These are phyloP conservation scores for Microtus richardsoni DNA, from an alignment of 2,113 vertebrate species.

Conservation along the genomic window DNA sequence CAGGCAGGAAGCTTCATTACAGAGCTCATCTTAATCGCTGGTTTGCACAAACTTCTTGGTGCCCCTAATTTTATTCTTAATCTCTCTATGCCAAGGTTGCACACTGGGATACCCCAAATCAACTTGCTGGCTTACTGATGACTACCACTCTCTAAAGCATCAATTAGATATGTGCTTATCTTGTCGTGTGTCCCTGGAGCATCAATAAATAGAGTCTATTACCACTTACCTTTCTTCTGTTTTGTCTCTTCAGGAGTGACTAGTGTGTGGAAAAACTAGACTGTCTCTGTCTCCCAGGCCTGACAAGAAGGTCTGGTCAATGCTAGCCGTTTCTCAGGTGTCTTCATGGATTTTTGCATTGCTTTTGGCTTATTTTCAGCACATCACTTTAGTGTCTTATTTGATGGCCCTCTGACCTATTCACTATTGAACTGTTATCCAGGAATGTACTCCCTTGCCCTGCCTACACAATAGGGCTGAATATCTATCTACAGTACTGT, in stretches of 20 bases:
- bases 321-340: slow-evolving; percentile 60
- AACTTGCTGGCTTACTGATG: neutral
- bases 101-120: neutral
- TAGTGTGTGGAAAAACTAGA: slow-evolving; percentile 34
- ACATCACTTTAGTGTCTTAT: slow-evolving; percentile 67
- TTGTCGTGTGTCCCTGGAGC: neutral
- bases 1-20: neutral
- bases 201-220: neutral
- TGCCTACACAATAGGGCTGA: slow-evolving; percentile 25
- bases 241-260: neutral
- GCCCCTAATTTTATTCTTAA: neutral
- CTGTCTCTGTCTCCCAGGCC: slow-evolving; percentile 15
- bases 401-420: slow-evolving; percentile 71
- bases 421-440: slow-evolving; percentile 54
- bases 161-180: neutral
- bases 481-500: slow-evolving; percentile 14
- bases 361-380: slow-evolving; percentile 72
- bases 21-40: neutral
- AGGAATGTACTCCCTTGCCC: slow-evolving; percentile 55
- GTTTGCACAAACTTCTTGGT: neutral
- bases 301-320: slow-evolving; percentile 33
- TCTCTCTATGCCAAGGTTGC: neutral
- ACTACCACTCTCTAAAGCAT: neutral
- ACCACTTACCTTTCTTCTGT: neutral
- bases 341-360: slow-evolving; percentile 73